phyloP scores from a whole-genome alignment of 1,140 invertebrate genomes.

The Zaprionus tsacasi region DNA sequence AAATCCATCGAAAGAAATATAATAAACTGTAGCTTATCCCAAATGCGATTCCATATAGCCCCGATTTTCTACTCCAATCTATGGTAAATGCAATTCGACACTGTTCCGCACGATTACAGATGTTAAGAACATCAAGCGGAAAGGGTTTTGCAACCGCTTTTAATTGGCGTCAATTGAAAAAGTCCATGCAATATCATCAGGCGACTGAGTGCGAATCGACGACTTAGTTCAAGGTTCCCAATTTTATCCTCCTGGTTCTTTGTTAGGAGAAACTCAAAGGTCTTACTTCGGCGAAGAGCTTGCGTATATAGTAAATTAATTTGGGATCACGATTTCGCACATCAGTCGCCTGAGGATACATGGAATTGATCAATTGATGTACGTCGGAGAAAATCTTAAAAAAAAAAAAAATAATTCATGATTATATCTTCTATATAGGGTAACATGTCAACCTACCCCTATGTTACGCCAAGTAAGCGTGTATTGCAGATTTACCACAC shows the following conservation, averaged over 20 bases:
- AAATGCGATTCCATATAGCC: neutral
- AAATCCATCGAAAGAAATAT: neutral
- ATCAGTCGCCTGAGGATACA: constrained; percentile 66
- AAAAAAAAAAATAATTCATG: neutral
- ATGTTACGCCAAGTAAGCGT: constrained; percentile 70
- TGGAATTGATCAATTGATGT: constrained; percentile 72
- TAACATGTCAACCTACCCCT: constrained; percentile 42
- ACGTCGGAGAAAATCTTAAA: constrained; percentile 62
- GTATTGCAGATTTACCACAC: constrained; percentile 49
- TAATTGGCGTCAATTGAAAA: constrained; percentile 62
- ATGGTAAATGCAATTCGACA: constrained; percentile 19
- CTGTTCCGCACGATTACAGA: neutral
- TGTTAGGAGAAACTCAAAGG: constrained; percentile 70
- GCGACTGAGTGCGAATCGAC: neutral
- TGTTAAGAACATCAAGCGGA: constrained; percentile 22
- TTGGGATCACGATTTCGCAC: constrained; percentile 62
- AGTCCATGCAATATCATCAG: constrained; percentile 42
- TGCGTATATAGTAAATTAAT: constrained; percentile 60
- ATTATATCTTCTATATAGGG: neutral
- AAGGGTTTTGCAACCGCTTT: constrained; percentile 52
- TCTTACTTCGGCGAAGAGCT: constrained; percentile 58
- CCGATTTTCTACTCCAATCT: neutral
- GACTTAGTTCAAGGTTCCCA: neutral
- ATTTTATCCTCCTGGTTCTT: neutral
- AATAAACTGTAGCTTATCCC: neutral